phyloP scores from a whole-genome alignment of 2,113 vertebrate species.

The Cacatua alba region DNA sequence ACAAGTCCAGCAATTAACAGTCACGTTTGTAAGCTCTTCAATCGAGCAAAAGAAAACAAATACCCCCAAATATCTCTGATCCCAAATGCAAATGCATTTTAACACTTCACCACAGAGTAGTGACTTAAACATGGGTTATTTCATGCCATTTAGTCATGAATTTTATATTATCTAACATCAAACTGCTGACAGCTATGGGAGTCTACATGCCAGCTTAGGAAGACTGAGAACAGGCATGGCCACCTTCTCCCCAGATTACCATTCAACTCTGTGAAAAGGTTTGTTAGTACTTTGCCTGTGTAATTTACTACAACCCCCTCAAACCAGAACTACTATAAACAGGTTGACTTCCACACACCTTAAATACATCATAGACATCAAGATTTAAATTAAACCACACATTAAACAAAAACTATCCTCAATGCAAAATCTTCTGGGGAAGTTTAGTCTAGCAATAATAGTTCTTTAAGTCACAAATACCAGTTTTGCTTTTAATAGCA shows the following conservation, averaged over 20 bases:
- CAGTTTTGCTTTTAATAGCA: conserved; percentile 42
- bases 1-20: background rate
- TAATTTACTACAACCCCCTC: background rate
- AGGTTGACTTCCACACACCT: background rate
- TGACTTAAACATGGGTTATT: background rate
- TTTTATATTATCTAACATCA: background rate
- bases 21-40: background rate
- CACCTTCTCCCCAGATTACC: background rate
- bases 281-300: background rate
- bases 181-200: background rate
- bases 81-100: accelerated
- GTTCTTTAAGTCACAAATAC: conserved; percentile 23
- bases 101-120: background rate
- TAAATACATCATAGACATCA: background rate
- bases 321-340: background rate
- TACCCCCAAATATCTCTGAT: background rate
- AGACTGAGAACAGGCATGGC: background rate
- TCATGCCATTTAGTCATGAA: background rate
- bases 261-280: background rate
- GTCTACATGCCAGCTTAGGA: background rate
- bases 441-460: background rate
- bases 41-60: background rate
- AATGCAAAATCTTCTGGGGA: background rate
- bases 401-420: background rate
- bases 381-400: background rate